A percentile compares a stretch with the other conserved stretches of the same genome.
Conservation (phyloP, 1,140 invertebrate species). For the Archivesica marissinica region DNA sequence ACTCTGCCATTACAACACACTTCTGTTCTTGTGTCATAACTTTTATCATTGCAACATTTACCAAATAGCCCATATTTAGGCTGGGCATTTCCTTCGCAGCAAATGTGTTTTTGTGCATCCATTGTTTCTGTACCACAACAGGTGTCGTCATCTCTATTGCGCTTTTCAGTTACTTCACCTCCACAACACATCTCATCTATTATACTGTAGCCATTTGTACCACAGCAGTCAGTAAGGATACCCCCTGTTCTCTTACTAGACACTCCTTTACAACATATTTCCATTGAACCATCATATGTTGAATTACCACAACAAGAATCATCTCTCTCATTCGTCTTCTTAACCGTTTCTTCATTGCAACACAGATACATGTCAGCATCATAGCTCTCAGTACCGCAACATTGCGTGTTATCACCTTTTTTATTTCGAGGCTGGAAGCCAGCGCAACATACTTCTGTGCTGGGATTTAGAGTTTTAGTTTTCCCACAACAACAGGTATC, state of each 20-base stretch:
- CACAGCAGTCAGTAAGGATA: slow-evolving; percentile 19
- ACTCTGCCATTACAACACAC: slow-evolving; percentile 13
- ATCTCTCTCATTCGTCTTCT: slow-evolving; percentile 20
- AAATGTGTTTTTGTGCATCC: slow-evolving; percentile 6
- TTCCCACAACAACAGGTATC: slow-evolving; percentile 38
- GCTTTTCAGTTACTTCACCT: not conserved
- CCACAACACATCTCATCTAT: slow-evolving; percentile 25
- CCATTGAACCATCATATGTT: not conserved
- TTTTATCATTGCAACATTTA: slow-evolving; percentile 12
- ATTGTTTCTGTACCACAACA: slow-evolving; percentile 25
- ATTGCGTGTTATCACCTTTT: slow-evolving; percentile 13
- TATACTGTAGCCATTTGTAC: slow-evolving; percentile 2
- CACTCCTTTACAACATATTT: slow-evolving; percentile 37
- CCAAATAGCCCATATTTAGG: not conserved
- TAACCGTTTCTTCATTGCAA: slow-evolving; percentile 12
- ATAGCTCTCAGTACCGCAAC: slow-evolving; percentile 29
- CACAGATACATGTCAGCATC: slow-evolving; percentile 12
- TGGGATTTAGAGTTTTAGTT: slow-evolving; percentile 5
- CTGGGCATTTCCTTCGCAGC: slow-evolving; percentile 14
- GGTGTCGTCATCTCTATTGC: not conserved
- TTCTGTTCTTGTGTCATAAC: not conserved
- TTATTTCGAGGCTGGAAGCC: not conserved
- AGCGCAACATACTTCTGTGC: slow-evolving; percentile 17
- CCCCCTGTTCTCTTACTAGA: not conserved
- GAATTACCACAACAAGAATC: slow-evolving; percentile 34